Evolutionary conservation across 2,113 vertebrate genomes (phyloP).

Genomic region (Limanda limanda): DNA sequence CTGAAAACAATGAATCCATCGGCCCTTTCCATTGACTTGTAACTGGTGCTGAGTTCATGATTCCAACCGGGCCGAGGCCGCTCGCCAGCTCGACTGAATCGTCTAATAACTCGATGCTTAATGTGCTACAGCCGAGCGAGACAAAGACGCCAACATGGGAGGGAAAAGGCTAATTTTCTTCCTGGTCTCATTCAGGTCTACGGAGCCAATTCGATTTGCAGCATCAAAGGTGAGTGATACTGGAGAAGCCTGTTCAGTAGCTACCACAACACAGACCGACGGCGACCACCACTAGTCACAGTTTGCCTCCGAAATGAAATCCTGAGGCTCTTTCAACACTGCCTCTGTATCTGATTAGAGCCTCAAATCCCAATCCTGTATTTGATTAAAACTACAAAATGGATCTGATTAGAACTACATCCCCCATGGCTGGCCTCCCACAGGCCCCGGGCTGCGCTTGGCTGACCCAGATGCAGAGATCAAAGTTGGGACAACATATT

Average conservation of each 20-base stretch:
- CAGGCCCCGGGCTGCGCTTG: constrained; percentile 41
- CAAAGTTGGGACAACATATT: constrained; percentile 62
- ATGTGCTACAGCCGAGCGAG: constrained; percentile 31
- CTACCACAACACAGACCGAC: constrained; percentile 56
- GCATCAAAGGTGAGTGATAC: constrained; percentile 68
- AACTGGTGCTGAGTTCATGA: not conserved
- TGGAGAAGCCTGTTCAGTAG: constrained; percentile 67
- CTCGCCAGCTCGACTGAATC: constrained; percentile 40
- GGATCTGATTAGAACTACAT: constrained; percentile 73
- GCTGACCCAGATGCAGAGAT: constrained; percentile 61
- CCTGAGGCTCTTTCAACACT: constrained; percentile 55
- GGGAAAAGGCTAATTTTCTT: constrained; percentile 51
- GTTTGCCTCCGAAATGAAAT: constrained; percentile 49
- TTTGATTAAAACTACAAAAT: constrained; percentile 78
- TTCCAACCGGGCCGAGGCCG: not conserved
- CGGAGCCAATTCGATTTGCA: constrained; percentile 67
- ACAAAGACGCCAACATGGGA: constrained; percentile 13
- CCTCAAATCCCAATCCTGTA: constrained; percentile 59
- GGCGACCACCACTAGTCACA: constrained; percentile 41
- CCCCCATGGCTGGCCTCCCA: constrained; percentile 62
- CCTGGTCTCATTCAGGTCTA: constrained; percentile 29
- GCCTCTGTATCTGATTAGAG: constrained; percentile 68
- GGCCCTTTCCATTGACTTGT: not conserved
- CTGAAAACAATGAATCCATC: not conserved
- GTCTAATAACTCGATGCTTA: constrained; percentile 28